A percentile compares a stretch with the other conserved stretches of the same genome.
phyloP scores from a whole-genome alignment of 2,888 invertebrate genomes.

The Cosmia trapezina region DNA sequence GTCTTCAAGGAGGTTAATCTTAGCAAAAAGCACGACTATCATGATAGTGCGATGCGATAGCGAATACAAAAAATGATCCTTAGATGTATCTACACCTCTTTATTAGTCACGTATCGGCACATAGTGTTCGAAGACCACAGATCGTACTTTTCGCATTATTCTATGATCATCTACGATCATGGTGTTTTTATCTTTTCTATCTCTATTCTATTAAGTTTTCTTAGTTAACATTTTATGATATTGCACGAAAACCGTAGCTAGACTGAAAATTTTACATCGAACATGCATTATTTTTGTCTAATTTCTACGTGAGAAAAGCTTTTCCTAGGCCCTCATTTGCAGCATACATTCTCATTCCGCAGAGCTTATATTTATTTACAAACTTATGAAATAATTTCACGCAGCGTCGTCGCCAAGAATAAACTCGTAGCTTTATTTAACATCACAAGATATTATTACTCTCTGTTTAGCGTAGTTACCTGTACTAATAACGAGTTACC shows the following conservation, averaged over 20 bases:
- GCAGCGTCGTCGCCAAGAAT: conserved; percentile 27
- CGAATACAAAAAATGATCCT: conserved; percentile 57
- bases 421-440: conserved; percentile 43
- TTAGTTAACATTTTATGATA: not conserved
- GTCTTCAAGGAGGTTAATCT: conserved; percentile 73
- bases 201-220: conserved; percentile 4
- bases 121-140: conserved; percentile 36
- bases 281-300: not conserved
- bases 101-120: conserved; percentile 60
- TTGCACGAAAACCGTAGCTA: not conserved
- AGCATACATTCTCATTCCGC: conserved; percentile 15
- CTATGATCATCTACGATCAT: conserved; percentile 13
- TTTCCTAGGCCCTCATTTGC: conserved; percentile 5
- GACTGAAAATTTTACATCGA: not conserved
- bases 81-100: conserved; percentile 51
- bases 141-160: conserved; percentile 27
- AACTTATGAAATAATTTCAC: conserved; percentile 42
- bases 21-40: conserved; percentile 72
- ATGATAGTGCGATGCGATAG: conserved; percentile 64
- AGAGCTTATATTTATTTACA: conserved; percentile 21
- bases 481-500: conserved; percentile 64
- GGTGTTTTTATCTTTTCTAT: conserved; percentile 23
- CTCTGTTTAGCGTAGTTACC: conserved; percentile 55
- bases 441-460: conserved; percentile 48
- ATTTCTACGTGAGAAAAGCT: not conserved